Base-by-base conservation (phyloP, 1,140 invertebrate genomes). In the Brachionus rubens region DNA sequence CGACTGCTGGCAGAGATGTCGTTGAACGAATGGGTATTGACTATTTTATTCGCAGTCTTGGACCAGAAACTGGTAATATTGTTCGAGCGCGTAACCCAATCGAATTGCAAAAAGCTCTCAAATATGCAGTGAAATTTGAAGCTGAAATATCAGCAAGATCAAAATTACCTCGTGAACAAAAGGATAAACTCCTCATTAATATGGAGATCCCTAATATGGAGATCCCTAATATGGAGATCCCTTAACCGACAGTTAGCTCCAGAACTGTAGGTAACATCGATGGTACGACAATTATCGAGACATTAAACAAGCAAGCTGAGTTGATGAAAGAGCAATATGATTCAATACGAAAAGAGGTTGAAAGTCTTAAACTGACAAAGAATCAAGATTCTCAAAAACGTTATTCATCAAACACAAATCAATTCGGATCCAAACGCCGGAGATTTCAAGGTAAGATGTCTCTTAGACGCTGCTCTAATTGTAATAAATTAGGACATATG, bases 301-400 rank as follows among this genome's bases (percentile, higher is more conserved):
- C n/a, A 33, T 19, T 59, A 16, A 30, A 59, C 54, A 59, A 59
- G 33, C 54, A 59, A 33, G 54, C 54, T 33, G 0, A 26, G 5
- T n/a, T 33, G 33, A 36, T 59, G n/a, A 59, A 59, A 59, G 28
- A 59, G 16, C 54, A 59, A 59, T 59, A 59, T 59, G 54, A 59
- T n/a, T 33, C 16, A n/a, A 30, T 59, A n/a, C 54, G 33, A 59
- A 59, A 59, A 59, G 54, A 59, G 28, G 33, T 59, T 26, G 54
- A 59, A 59, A 59, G 33, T 30, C 54, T 59, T 33, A 59, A 59
- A 59, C 33, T 5, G 9, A 5, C 33, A 3, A 36, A 36, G 33
- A 36, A 36, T 36, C 4, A 36, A 9, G 4, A 3, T 36, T 5
- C 3, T 36, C 33, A 36, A 9, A 36, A 36, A 36, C 9, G 9